Percentiles rank a stretch among this genome's conserved stretches.
Evolutionary conservation across 2,113 vertebrate genomes (phyloP).

Genomic region (Tachycineta bicolor): DNA sequence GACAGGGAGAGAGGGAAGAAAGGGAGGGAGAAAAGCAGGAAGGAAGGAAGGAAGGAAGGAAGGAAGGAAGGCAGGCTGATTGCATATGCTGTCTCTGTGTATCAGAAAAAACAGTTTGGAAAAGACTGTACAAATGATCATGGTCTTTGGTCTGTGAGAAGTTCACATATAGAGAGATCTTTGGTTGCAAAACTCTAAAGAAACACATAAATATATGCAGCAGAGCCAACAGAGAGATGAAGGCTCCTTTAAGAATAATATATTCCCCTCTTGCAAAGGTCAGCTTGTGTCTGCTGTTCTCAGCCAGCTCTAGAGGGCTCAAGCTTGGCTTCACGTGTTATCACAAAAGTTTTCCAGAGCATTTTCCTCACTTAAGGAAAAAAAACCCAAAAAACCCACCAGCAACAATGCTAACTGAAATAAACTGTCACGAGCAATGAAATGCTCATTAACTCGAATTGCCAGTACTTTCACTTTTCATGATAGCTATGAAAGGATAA

Average conservation of each 20-base stretch:
- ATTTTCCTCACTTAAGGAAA: constrained; percentile 9
- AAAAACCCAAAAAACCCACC: neutral
- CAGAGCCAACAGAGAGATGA: neutral
- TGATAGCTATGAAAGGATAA: constrained; percentile 59
- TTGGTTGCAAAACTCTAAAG: neutral
- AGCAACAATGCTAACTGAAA: constrained; percentile 60
- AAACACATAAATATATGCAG: neutral
- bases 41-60: too few relatives aligned
- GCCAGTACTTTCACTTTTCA: constrained; percentile 65
- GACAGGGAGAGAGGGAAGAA: neutral
- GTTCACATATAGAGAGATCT: neutral
- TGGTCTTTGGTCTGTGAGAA: neutral
- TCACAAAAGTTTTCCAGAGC: neutral
- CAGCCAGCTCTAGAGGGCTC: neutral
- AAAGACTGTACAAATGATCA: neutral
- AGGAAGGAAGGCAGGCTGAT: too few relatives aligned
- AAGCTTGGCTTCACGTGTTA: neutral
- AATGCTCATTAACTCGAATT: constrained; percentile 73
- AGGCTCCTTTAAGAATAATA: neutral
- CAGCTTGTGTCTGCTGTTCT: neutral
- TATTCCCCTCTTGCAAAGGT: constrained; percentile 5
- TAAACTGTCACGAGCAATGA: constrained; percentile 66
- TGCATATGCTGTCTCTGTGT: neutral
- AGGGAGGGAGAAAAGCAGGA: neutral
- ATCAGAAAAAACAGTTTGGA: neutral